Base-by-base conservation (phyloP, 1,140 invertebrate genomes). In the Mycetomoellerius zeteki region DNA sequence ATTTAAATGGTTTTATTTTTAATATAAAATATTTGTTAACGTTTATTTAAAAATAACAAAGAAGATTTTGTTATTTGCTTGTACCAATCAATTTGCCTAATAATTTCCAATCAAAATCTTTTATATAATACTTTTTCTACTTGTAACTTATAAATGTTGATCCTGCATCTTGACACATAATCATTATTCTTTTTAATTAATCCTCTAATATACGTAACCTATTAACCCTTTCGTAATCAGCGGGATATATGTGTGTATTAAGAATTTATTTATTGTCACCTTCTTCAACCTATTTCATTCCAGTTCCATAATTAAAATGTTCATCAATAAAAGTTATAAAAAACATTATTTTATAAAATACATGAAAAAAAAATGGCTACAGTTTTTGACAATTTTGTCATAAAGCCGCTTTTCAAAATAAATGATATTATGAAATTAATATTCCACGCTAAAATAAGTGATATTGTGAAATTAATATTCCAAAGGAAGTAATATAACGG, bases 1-100 rank as follows among this genome's bases (percentile, higher is more conserved):
- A 21, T 67, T 67, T 65, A 65, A 65, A 2, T 33, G 6, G 7
- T 30, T 71, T 72, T 54, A 52, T 52, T 71, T 71, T 72, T 72
- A 72, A n/a, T 7, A 52, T 10, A 54, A 54, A 54, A 54, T n/a
- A 54, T 27, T 21, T 21, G 4, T 65, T 37, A 21, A 54, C 1
- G 8, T 72, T 72, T n/a, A 71, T 71, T 71, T 50, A 19, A 50
- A 50, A 50, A 50, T 50, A 12, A 73, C 1, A 73, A 54, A 73
- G 14, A 33, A 54, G 3, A 73, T 72, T 54, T 3, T 65, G 6
- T 54, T 54, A 72, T 54, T 54, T 33, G 27, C 5, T 72, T 54
- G 0, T 12, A 72, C 27, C 50, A 72, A 30, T 58, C 14, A 37
- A 58, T 73, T 56, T 33, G 19, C 3, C 5, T 7, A 56, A 54